A percentile compares a stretch with the other conserved stretches of the same genome.
Evolutionary conservation across 1,140 invertebrate species (phyloP).

Genomic region (Hycleus phaleratus): DNA sequence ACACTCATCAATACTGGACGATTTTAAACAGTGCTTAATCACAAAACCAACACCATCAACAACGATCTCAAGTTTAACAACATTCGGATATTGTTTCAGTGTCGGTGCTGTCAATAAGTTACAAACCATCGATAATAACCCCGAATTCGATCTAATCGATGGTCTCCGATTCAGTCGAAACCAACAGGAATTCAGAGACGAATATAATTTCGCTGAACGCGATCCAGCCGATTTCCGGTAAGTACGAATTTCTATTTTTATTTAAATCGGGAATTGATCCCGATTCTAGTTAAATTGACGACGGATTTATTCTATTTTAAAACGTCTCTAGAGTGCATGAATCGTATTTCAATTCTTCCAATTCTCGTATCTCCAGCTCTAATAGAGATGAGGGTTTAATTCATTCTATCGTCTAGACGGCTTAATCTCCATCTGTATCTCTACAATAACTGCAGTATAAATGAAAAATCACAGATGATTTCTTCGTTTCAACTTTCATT

Average conservation of each 20-base stretch:
- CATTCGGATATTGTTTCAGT: slow-evolving; percentile 54
- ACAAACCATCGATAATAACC: slow-evolving; percentile 54
- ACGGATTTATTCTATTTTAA: too few relatives aligned
- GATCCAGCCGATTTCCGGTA: slow-evolving; percentile 65
- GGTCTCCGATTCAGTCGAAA: slow-evolving; percentile 51
- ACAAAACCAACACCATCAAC: slow-evolving; percentile 32
- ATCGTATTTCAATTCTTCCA: too few relatives aligned
- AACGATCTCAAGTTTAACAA: slow-evolving; percentile 13
- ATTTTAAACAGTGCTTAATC: slow-evolving; percentile 47
- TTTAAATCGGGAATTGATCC: too few relatives aligned
- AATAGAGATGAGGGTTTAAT: too few relatives aligned
- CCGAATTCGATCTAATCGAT: slow-evolving; percentile 55
- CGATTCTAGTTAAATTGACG: too few relatives aligned
- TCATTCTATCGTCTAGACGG: too few relatives aligned
- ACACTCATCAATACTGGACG: slow-evolving; percentile 18
- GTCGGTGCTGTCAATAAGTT: slow-evolving; percentile 57
- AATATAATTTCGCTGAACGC: slow-evolving; percentile 55
- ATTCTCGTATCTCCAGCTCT: too few relatives aligned
- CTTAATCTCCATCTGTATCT: too few relatives aligned
- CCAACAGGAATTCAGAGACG: slow-evolving; percentile 42
- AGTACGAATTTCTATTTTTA: slow-evolving; percentile 5
- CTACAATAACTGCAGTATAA: too few relatives aligned
- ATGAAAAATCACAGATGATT: too few relatives aligned
- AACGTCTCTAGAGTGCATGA: too few relatives aligned
- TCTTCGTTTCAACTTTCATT: too few relatives aligned